A percentile compares a stretch with the other conserved stretches of the same genome.
Evolutionary conservation across 2,888 invertebrate genomes (phyloP).

Genomic region (Strigamia maritima): DNA sequence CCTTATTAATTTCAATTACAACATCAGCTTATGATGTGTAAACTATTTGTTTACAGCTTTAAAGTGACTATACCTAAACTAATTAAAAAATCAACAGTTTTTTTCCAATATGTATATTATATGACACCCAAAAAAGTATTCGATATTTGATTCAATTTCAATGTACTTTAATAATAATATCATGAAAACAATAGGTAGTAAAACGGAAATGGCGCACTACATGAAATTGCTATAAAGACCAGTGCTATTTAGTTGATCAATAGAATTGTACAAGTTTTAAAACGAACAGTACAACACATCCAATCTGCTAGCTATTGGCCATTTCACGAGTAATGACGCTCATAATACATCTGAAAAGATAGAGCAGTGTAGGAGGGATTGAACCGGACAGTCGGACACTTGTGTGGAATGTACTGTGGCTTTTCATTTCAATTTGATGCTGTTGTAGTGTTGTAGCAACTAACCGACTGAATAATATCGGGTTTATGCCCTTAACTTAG

Average conservation of each 20-base stretch:
- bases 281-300: not conserved
- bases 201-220: not conserved
- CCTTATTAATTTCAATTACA: not conserved
- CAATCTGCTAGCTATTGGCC: not conserved
- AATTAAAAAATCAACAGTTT: too few species aligned
- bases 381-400: not conserved
- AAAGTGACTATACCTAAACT: too few species aligned
- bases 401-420: not conserved
- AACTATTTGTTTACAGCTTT: not conserved
- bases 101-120: too few species aligned
- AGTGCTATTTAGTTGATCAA: not conserved
- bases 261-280: not conserved
- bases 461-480: not conserved
- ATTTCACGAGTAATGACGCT: conserved; percentile 5
- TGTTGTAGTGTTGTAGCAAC: not conserved
- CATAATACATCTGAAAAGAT: not conserved
- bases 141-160: too few species aligned
- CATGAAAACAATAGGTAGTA: not conserved
- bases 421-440: not conserved
- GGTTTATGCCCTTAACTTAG: not conserved
- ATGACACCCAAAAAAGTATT: not conserved
- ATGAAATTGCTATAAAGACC: not conserved
- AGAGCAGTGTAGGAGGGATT: not conserved
- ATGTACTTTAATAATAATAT: too few species aligned
- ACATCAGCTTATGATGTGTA: not conserved